Evolutionary conservation across 2,113 vertebrate genomes (phyloP).

Genomic region (Dendrocopos noguchii): DNA sequence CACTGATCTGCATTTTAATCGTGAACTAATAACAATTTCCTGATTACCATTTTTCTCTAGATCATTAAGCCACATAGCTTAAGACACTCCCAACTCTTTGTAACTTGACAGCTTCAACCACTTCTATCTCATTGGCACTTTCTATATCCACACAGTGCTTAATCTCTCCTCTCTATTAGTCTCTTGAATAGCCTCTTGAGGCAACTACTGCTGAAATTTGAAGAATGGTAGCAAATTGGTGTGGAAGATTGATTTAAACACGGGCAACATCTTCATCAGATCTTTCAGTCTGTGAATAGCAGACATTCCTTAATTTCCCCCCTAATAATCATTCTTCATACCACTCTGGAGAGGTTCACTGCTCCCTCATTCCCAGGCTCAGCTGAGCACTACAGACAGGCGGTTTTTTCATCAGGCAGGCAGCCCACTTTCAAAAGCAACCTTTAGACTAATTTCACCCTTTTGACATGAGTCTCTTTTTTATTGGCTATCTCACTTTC

Average conservation of each 20-base stretch:
- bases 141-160: not conserved
- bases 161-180: not conserved
- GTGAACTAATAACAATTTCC: not conserved
- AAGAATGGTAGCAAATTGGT: not conserved
- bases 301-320: not conserved
- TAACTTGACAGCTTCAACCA: not conserved
- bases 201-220: not conserved
- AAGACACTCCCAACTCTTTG: not conserved
- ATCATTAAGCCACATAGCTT: not conserved
- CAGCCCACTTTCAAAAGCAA: not conserved
- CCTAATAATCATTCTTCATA: not conserved
- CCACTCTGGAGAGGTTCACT: not conserved
- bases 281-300: not conserved
- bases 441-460: not conserved
- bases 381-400: not conserved
- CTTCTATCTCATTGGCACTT: not conserved
- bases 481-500: not conserved
- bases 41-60: not conserved
- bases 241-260: constrained; percentile 2
- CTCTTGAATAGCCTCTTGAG: not conserved
- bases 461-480: not conserved
- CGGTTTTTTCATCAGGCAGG: not conserved
- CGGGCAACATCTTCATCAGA: not conserved
- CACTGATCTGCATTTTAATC: not conserved
- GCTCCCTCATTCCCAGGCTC: not conserved